Evolutionary conservation across 2,888 invertebrate genomes (phyloP), one percentile per base, ranked within the genome.

Genomic region (Sialis lutaria): DNA sequence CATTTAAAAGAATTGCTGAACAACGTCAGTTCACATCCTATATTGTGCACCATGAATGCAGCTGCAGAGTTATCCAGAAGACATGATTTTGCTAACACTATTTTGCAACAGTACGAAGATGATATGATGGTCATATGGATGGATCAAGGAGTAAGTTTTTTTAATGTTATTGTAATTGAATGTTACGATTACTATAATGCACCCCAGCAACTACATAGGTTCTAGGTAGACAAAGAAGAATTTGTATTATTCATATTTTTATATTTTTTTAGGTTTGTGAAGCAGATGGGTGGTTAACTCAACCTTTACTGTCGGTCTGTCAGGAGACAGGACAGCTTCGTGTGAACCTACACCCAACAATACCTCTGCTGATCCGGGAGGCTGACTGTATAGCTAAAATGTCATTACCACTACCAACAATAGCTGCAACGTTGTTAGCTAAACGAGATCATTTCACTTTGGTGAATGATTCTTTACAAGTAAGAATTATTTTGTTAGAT

Each of bases 321-420:
- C 64, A 65, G 9, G 76, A 76, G 30, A 65, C 69, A 5, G 81
- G 82, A 33, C 74, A 74, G 48, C 67, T 88, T 5, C 74, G 74
- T 50, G 86, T 88, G 0, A 89, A 89, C 58, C 62, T 89, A 34
- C 87, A 88, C 60, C 74, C 74, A 33, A 79, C 83, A 0, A 77
- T 89, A 13, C 74, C 77, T 5, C 64, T 88, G 32, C 67, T 90
- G 35, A 82, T 90, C 46, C 70, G 87, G 32, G 91, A 92, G 63
- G 80, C 88, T 0, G 89, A 89, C 60, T 81, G 88, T 58, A 74
- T 91, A 61, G 75, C 82, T 2, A 90, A 90, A 62, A 75, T 90
- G 70, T 75, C 79, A 5, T 64, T 91, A 2, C 79, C 83, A n/a
- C 67, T 87, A 50, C 88, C 89, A 0, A 81, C 86, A 49, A 80